These are phyloP conservation scores for Drosophila chauvacae DNA, from an alignment of 1,140 invertebrate genomes.

Conservation along the genomic window DNA sequence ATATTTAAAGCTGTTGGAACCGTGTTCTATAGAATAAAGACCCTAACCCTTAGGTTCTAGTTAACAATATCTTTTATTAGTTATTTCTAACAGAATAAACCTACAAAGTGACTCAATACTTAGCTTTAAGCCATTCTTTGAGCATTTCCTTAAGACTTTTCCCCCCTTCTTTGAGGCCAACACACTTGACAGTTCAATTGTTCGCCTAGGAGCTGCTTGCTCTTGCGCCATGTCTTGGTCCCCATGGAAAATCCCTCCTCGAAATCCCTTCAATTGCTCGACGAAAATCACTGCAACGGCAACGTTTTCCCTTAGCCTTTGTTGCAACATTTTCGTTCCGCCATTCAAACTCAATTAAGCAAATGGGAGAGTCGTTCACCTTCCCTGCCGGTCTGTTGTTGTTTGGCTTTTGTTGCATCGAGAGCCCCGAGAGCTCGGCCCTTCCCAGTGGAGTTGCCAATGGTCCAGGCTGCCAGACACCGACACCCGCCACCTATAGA, in stretches of 20 bases:
- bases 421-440: not conserved
- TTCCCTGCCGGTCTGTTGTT: slow-evolving; percentile 35
- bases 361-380: slow-evolving; percentile 76
- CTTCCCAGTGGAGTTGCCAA: slow-evolving; percentile 28
- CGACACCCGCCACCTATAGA: slow-evolving; percentile 11
- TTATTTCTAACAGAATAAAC: not conserved
- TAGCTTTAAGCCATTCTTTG: not conserved
- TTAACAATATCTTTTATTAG: not conserved
- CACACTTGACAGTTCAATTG: slow-evolving; percentile 36
- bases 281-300: slow-evolving; percentile 50
- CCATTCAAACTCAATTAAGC: slow-evolving; percentile 73
- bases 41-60: not conserved
- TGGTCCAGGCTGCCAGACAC: slow-evolving; percentile 35
- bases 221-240: slow-evolving; percentile 5
- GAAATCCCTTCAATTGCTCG: slow-evolving; percentile 20
- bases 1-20: too few relatives aligned
- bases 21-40: not conserved
- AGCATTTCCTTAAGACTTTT: slow-evolving; percentile 8
- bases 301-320: slow-evolving; percentile 40
- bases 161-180: not conserved
- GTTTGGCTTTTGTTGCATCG: slow-evolving; percentile 24
- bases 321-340: slow-evolving; percentile 62
- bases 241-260: slow-evolving; percentile 25
- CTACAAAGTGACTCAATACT: not conserved
- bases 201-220: slow-evolving; percentile 4